These are phyloP conservation scores for Charina bottae DNA, from an alignment of 2,113 vertebrate genomes.

Conservation along the genomic window DNA sequence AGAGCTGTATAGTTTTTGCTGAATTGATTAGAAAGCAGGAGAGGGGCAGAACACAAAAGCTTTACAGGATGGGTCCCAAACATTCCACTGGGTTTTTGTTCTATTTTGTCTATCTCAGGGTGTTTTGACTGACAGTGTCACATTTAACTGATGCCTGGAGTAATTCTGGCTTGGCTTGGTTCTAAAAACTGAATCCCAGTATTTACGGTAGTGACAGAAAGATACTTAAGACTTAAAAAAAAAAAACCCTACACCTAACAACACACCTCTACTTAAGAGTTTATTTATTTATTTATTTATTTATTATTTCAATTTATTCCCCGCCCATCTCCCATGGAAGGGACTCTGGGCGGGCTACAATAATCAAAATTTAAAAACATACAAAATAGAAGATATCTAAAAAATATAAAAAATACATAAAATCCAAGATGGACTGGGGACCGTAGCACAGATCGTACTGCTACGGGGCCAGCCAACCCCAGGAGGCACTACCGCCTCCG, in stretches of 20 bases:
- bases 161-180: background rate
- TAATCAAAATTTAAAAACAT: too few relatives aligned
- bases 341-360: too few relatives aligned
- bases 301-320: too few relatives aligned
- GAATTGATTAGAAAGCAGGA: slow-evolving; percentile 49
- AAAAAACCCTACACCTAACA: background rate
- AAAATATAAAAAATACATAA: too few relatives aligned
- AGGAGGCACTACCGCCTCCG: too few relatives aligned
- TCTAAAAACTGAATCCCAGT: background rate
- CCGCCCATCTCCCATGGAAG: too few relatives aligned
- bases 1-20: slow-evolving; percentile 51
- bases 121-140: slow-evolving; percentile 2
- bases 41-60: slow-evolving; percentile 47
- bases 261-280: background rate
- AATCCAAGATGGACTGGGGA: too few relatives aligned
- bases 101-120: slow-evolving; percentile 30
- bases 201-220: background rate
- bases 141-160: slow-evolving; percentile 19
- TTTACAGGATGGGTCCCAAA: slow-evolving; percentile 49
- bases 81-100: slow-evolving; percentile 44
- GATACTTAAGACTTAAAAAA: background rate
- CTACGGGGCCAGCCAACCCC: too few relatives aligned
- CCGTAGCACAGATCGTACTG: too few relatives aligned
- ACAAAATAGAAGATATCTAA: too few relatives aligned
- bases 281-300: too few relatives aligned